These are phyloP conservation scores for Agelastica alni DNA, from an alignment of 2,888 invertebrate species.

Conservation along the genomic window DNA sequence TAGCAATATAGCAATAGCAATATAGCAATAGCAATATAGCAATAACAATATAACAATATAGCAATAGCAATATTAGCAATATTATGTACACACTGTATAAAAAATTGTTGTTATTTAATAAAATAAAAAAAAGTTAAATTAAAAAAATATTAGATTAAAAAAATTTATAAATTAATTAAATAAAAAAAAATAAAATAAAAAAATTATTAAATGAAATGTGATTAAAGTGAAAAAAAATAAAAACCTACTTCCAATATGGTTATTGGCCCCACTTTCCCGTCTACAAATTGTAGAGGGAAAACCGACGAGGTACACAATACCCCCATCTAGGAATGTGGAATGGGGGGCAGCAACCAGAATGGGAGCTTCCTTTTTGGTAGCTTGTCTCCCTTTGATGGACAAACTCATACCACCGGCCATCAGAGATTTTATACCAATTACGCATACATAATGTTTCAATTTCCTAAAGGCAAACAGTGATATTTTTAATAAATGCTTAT, in stretches of 20 bases:
- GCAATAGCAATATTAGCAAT: no score
- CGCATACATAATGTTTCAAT: constrained; percentile 69
- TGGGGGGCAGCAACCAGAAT: constrained; percentile 87
- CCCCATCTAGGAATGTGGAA: constrained; percentile 86
- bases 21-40: no score
- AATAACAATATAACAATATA: no score
- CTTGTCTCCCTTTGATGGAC: constrained; percentile 76
- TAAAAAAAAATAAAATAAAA: constrained; percentile 11
- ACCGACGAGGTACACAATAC: constrained; percentile 80
- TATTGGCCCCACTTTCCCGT: constrained; percentile 76
- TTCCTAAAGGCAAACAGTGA: constrained; percentile 56
- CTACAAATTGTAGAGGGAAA: constrained; percentile 85
- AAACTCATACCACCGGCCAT: constrained; percentile 79
- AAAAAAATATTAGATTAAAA: no score
- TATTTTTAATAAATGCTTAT: no score
- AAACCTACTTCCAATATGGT: constrained; percentile 85
- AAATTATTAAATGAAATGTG: no score
- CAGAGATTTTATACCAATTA: constrained; percentile 74
- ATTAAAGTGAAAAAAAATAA: no score
- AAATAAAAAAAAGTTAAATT: no score
- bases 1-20: no score
- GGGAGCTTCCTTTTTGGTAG: constrained; percentile 77
- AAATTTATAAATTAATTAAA: no score
- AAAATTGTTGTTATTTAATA: no score
- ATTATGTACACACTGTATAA: no score